Base-by-base conservation (phyloP, 2,113 vertebrate genomes). In the Scatophagus argus region DNA sequence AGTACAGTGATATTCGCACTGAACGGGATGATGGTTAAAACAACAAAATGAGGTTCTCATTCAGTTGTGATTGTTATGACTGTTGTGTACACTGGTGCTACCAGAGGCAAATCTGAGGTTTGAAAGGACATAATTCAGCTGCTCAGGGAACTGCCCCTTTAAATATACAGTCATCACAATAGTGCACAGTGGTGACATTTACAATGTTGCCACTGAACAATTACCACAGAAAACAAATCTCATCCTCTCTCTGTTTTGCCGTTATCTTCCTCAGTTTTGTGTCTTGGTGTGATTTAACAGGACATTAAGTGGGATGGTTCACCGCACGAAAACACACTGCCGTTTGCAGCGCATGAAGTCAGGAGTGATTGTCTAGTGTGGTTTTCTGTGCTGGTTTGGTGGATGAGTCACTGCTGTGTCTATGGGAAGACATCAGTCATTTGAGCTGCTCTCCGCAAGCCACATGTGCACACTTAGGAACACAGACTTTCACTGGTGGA, bases 351-450 rank as follows among this genome's bases (percentile, higher is more conserved):
- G n/a, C 63, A 3, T 29, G 61, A 56, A 84, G 76, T 59, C 44
- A 38, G 61, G 83, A 56, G 47, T 61, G 80, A 89, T 81, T 86
- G 82, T 90, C 54, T 88, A 65, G 60, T 90, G 90, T 55, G 90
- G 87, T 89, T 87, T 79, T 65, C 23, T 63, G 38, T 36, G 62
- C 81, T 71, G 60, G 67, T 78, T 65, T 85, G 73, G 73, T 14
- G 61, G 74, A 88, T 91, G 90, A 90, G 83, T 92, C 89, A 89
- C 14, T 34, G 67, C 83, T 55, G 46, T 80, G 83, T 88, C 79
- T 86, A 74, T 85, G 88, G 84, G 88, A 91, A 92, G 71, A 47
- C 80, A 72, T 90, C 77, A 67, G 76, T 86, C 77, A 83, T 78
- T 62, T n/a, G 39, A 76, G 59, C 78, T 78, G 69, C 36, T 81